Evolutionary conservation across 1,140 invertebrate genomes (phyloP).

Genomic region (Temnothorax nylanderi): DNA sequence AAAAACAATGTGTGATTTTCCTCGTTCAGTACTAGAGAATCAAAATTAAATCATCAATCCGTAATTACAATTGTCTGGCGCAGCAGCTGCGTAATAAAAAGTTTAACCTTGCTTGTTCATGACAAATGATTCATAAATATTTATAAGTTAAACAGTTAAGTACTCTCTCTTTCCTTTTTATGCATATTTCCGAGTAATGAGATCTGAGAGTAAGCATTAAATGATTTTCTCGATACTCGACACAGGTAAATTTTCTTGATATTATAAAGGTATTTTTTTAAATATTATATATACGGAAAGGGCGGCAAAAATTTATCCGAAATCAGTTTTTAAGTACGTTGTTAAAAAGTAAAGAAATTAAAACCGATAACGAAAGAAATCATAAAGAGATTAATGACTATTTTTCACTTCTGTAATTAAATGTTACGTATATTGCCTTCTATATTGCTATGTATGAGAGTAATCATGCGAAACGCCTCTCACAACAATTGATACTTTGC

Average conservation of each 20-base stretch:
- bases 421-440: not conserved
- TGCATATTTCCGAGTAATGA: conserved; percentile 17
- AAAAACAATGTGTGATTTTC: not conserved
- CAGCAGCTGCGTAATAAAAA: conserved; percentile 4
- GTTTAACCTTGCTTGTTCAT: not conserved
- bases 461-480: not conserved
- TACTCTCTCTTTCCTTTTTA: not conserved
- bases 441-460: not conserved
- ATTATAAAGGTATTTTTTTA: not conserved
- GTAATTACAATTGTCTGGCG: not conserved
- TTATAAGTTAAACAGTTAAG: not conserved
- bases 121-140: conserved; percentile 36
- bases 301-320: not conserved
- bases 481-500: not conserved
- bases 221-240: not conserved
- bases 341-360: not conserved
- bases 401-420: not conserved
- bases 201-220: not conserved
- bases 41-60: conserved; percentile 23
- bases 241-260: not conserved
- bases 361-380: not conserved
- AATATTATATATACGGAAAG: not conserved
- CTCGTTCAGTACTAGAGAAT: not conserved
- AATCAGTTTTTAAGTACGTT: not conserved
- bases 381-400: not conserved